phyloP scores from a whole-genome alignment of 2,797 vertebrate species.

The Euthynnus affinis region DNA sequence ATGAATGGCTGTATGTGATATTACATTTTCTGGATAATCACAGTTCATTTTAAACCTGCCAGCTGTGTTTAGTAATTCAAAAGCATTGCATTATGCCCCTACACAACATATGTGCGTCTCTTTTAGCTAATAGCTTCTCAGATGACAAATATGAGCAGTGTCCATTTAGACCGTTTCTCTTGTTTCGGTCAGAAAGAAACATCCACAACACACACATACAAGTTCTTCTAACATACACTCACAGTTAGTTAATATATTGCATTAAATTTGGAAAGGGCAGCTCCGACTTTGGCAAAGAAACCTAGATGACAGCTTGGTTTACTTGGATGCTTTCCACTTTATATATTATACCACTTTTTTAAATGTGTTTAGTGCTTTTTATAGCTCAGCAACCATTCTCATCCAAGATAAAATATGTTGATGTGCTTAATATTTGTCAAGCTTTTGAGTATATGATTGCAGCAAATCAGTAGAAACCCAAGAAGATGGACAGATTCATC shows the following conservation, averaged over 20 bases:
- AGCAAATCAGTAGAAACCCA: not conserved
- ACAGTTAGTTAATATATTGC: not conserved
- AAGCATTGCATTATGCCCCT: not conserved
- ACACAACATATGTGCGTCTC: not conserved
- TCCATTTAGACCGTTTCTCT: not conserved
- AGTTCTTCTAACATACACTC: not conserved
- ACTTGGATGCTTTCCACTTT: constrained; percentile 27
- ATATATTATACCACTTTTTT: constrained; percentile 5
- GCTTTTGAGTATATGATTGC: not conserved
- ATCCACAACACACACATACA: not conserved
- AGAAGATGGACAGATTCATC: no score
- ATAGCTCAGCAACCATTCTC: not conserved
- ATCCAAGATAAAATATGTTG: not conserved
- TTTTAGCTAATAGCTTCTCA: not conserved
- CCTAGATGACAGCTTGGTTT: constrained; percentile 24
- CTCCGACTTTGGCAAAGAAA: constrained; percentile 21
- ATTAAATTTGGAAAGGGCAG: constrained; percentile 2
- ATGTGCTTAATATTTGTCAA: constrained; percentile 1
- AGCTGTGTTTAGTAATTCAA: no score
- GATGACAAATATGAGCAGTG: not conserved
- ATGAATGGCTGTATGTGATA: no score
- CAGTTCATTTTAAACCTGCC: no score
- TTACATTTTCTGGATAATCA: no score
- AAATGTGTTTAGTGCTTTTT: constrained; percentile 21
- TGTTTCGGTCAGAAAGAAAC: not conserved